A percentile compares a stretch with the other conserved stretches of the same genome.
Conservation (phyloP, 2,888 invertebrate species). For the Gymnocheta viridis region DNA sequence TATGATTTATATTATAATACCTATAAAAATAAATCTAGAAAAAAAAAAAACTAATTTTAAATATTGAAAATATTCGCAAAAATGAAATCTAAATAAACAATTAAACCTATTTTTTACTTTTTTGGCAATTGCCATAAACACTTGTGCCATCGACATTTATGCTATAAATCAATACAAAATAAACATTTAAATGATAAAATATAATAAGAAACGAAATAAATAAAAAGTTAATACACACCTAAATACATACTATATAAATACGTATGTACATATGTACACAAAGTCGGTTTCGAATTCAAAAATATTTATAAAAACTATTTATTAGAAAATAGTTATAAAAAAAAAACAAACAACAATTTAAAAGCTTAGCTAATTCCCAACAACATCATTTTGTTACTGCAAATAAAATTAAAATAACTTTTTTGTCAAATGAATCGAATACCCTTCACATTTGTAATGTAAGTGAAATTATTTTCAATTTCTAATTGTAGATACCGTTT, state of each 20-base stretch:
- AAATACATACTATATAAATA: not conserved
- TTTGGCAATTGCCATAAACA: constrained; percentile 54
- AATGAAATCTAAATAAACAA: constrained; percentile 1
- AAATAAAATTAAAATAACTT: too few relatives aligned
- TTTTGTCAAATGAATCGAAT: not conserved
- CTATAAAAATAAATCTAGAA: not conserved
- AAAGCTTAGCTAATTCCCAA: too few relatives aligned
- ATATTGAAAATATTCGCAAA: constrained; percentile 27
- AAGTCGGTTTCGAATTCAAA: too few relatives aligned
- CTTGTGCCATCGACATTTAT: constrained; percentile 30
- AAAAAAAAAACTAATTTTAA: constrained; percentile 20
- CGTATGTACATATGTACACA: too few relatives aligned
- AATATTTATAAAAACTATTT: too few relatives aligned
- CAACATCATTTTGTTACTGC: too few relatives aligned
- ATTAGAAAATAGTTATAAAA: too few relatives aligned
- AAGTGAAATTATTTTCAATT: constrained; percentile 12
- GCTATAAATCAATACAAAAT: constrained; percentile 63
- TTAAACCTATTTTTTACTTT: not conserved
- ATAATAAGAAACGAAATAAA: not conserved
- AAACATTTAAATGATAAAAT: constrained; percentile 43
- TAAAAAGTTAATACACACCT: too few relatives aligned
- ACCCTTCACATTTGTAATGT: not conserved
- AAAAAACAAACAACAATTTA: too few relatives aligned
- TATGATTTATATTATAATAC: constrained; percentile 44
- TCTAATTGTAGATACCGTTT: too few relatives aligned